Conservation (phyloP, 2,797 vertebrate genomes). For the Centropyge bicolor region DNA sequence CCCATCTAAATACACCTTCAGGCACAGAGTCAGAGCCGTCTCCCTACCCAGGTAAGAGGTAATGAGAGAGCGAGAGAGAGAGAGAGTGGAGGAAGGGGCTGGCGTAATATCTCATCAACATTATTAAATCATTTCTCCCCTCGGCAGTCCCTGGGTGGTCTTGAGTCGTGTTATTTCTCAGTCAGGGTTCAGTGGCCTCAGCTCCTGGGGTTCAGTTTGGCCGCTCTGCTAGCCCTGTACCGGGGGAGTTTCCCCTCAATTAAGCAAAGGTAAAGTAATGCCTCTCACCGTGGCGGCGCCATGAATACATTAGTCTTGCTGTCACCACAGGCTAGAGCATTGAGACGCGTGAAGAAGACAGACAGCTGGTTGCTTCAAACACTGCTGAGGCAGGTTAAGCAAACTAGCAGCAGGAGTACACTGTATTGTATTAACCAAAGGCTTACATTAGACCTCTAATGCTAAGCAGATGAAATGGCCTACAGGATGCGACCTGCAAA, state of each 20-base stretch:
- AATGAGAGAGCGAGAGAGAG: constrained; percentile 33
- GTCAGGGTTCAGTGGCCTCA: constrained; percentile 81
- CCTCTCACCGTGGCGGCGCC: constrained; percentile 73
- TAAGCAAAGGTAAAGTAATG: constrained; percentile 88
- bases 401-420: constrained; percentile 34
- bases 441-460: constrained; percentile 14
- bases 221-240: constrained; percentile 71
- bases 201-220: constrained; percentile 72
- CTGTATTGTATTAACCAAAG: constrained; percentile 23
- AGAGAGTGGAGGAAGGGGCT: constrained; percentile 50
- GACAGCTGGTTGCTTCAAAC: constrained; percentile 63
- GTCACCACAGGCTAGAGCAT: constrained; percentile 72
- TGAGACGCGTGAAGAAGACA: constrained; percentile 59
- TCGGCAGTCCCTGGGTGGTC: constrained; percentile 75
- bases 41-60: constrained; percentile 65
- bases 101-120: constrained; percentile 79
- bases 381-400: constrained; percentile 42
- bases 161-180: constrained; percentile 74
- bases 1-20: constrained; percentile 79
- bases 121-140: constrained; percentile 83
- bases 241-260: constrained; percentile 88
- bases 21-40: constrained; percentile 64
- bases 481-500: constrained; percentile 34
- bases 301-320: constrained; percentile 84
- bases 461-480: constrained; percentile 17